Conservation (phyloP, 2,797 vertebrate genomes). For the Dryobates pubescens region DNA sequence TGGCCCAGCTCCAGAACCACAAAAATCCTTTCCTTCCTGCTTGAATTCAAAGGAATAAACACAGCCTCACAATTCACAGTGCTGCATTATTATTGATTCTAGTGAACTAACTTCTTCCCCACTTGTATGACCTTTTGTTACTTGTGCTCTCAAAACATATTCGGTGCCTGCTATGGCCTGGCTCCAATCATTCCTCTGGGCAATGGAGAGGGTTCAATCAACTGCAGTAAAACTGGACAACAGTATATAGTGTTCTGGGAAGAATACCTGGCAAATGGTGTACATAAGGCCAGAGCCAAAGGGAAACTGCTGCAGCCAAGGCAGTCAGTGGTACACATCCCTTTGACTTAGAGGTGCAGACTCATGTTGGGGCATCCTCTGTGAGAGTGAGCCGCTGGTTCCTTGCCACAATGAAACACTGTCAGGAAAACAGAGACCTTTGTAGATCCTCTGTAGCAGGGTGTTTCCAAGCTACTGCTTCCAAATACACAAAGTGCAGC, state of each 20-base stretch:
- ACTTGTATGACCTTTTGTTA: background rate
- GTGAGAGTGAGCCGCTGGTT: background rate
- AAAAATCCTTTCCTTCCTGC: conserved; percentile 59
- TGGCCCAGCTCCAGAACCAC: background rate
- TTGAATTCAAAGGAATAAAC: conserved; percentile 50
- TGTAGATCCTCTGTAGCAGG: background rate
- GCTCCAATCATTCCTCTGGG: background rate
- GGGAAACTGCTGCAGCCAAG: background rate
- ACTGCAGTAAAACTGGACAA: background rate
- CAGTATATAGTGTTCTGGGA: background rate
- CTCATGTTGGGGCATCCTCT: fast-evolving
- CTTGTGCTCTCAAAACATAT: background rate
- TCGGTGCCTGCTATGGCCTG: background rate
- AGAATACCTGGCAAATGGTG: background rate
- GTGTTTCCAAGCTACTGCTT: background rate
- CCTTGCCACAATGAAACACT: background rate
- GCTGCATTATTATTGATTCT: background rate
- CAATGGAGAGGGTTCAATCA: background rate
- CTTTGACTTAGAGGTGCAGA: background rate
- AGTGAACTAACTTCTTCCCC: conserved; percentile 24
- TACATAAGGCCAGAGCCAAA: background rate
- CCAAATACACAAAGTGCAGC: background rate
- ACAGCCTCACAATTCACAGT: conserved; percentile 22
- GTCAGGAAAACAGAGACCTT: background rate
- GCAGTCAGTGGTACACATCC: background rate